phyloP scores from a whole-genome alignment of 2,888 invertebrate species.

The Diarsia mendica region DNA sequence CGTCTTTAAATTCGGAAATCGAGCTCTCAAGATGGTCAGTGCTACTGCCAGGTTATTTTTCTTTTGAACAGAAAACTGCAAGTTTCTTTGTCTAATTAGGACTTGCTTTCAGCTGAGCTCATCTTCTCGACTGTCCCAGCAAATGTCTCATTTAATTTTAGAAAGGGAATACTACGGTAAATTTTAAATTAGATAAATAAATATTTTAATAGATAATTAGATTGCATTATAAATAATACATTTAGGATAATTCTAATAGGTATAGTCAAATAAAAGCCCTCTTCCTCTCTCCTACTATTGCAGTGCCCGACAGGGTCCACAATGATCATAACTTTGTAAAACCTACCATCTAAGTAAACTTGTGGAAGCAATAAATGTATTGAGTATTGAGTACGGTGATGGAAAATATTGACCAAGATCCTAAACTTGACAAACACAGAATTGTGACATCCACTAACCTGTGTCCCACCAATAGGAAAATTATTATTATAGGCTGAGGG shows the following conservation, averaged over 20 bases:
- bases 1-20: background rate
- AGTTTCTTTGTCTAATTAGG: constrained; percentile 24
- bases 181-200: no score
- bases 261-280: no score
- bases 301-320: no score
- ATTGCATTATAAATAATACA: no score
- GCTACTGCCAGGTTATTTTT: constrained; percentile 4
- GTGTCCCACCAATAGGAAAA: background rate
- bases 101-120: constrained; percentile 12
- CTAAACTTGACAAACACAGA: background rate
- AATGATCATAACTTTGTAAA: no score
- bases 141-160: constrained; percentile 15
- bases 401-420: background rate
- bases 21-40: background rate
- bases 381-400: no score
- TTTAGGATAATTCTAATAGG: no score
- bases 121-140: background rate
- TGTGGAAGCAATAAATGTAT: no score
- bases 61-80: constrained; percentile 1
- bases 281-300: no score
- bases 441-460: background rate
- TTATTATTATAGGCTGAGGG: background rate
- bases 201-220: no score
- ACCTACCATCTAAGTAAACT: no score
- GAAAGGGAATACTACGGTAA: background rate